These are phyloP conservation scores for Gerris lacustris DNA, from an alignment of 2,888 invertebrate species.

Conservation along the genomic window DNA sequence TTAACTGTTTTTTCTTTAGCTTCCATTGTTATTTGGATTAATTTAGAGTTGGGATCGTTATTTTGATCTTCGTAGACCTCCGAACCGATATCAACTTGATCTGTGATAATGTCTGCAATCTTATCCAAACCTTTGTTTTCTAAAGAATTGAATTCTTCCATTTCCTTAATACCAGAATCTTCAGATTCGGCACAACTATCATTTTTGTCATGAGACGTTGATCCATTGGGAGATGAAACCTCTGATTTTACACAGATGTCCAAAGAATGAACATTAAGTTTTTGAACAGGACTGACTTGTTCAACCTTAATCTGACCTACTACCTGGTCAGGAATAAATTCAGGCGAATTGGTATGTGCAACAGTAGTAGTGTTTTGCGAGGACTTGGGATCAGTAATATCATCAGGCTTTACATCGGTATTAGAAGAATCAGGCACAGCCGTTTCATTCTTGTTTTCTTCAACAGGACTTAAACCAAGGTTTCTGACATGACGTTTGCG, in stretches of 20 bases:
- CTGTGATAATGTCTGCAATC: neutral
- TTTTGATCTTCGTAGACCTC: neutral
- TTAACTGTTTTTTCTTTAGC: neutral
- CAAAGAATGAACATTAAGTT: neutral
- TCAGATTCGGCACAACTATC: neutral
- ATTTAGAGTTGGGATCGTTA: neutral
- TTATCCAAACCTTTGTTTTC: neutral
- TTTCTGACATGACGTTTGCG: neutral
- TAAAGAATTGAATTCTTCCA: neutral
- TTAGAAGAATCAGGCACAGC: neutral
- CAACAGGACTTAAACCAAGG: neutral
- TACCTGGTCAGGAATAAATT: neutral
- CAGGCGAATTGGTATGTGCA: neutral
- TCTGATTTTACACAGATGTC: neutral
- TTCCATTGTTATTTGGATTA: neutral
- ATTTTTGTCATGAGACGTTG: neutral
- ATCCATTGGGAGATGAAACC: neutral
- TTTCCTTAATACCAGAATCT: neutral
- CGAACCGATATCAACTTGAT: neutral
- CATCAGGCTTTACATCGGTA: neutral
- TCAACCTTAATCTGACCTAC: neutral
- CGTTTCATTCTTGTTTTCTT: neutral
- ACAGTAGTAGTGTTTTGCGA: neutral
- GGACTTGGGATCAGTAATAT: neutral
- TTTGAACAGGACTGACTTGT: too few relatives aligned